Evolutionary conservation across 1,140 invertebrate genomes (phyloP).

Genomic region (Phymorhynchus buccinoides): DNA sequence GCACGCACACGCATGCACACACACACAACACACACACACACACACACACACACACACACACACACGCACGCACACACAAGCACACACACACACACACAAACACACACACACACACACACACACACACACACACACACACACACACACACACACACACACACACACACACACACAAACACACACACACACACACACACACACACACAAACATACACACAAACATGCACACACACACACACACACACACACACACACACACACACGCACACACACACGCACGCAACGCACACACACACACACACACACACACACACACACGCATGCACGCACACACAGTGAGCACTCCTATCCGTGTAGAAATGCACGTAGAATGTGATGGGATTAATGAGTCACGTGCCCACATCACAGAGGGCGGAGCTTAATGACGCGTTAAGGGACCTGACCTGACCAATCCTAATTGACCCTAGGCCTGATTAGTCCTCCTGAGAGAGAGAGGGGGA

Average conservation of each 20-base stretch:
- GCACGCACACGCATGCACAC: neutral
- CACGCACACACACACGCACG: neutral
- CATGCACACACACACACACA: neutral
- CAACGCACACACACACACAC: neutral
- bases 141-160: neutral
- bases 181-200: constrained; percentile 4
- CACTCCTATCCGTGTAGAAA: too few species aligned
- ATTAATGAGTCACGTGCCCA: too few species aligned
- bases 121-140: constrained; percentile 24
- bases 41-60: constrained; percentile 13
- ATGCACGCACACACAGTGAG: neutral
- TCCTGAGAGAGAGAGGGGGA: constrained; percentile 31
- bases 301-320: neutral
- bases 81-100: neutral
- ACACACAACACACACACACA: constrained; percentile 15
- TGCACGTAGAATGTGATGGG: too few species aligned
- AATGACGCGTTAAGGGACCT: too few species aligned
- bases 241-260: constrained; percentile 13
- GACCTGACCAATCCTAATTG: too few species aligned
- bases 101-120: neutral
- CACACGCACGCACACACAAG: neutral
- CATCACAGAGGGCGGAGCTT: too few species aligned
- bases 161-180: constrained; percentile 4
- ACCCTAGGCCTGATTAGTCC: too few species aligned
- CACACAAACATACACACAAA: neutral